phyloP scores from a whole-genome alignment of 1,140 invertebrate genomes.

The Nixonia krombeini region DNA sequence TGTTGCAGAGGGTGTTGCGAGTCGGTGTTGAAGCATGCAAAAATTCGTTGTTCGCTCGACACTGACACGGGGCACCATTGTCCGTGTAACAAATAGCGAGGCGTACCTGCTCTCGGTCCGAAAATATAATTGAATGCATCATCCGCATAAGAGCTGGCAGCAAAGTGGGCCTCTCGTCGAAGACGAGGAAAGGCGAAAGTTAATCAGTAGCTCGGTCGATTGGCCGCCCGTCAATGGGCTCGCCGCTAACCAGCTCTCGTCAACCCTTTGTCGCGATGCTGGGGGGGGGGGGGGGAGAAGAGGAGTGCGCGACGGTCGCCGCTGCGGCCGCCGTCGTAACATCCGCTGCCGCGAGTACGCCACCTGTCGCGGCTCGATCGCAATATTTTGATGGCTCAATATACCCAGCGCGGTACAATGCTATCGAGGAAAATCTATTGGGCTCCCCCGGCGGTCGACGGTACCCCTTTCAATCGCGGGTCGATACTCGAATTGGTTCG shows the following conservation, averaged over 20 bases:
- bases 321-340: no score
- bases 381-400: constrained; percentile 69
- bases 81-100: no score
- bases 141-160: constrained; percentile 21
- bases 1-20: no score
- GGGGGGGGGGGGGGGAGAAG: no score
- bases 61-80: constrained; percentile 5
- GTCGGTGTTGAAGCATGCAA: no score
- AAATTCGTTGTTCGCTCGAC: neutral
- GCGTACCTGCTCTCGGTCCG: constrained; percentile 3
- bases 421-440: constrained; percentile 58
- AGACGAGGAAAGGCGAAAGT: constrained; percentile 32
- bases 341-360: no score
- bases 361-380: constrained; percentile 42
- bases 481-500: constrained; percentile 68
- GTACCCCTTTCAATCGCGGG: constrained; percentile 59
- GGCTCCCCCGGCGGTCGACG: constrained; percentile 12
- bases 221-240: constrained; percentile 32
- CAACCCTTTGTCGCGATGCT: constrained; percentile 41
- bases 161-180: no score
- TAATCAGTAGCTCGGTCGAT: constrained; percentile 39
- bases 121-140: constrained; percentile 9
- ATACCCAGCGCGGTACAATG: constrained; percentile 54
- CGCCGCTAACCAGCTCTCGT: constrained; percentile 39
- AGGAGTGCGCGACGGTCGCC: constrained; percentile 18